phyloP scores from a whole-genome alignment of 2,888 invertebrate genomes.

The Myopa tessellatipennis region DNA sequence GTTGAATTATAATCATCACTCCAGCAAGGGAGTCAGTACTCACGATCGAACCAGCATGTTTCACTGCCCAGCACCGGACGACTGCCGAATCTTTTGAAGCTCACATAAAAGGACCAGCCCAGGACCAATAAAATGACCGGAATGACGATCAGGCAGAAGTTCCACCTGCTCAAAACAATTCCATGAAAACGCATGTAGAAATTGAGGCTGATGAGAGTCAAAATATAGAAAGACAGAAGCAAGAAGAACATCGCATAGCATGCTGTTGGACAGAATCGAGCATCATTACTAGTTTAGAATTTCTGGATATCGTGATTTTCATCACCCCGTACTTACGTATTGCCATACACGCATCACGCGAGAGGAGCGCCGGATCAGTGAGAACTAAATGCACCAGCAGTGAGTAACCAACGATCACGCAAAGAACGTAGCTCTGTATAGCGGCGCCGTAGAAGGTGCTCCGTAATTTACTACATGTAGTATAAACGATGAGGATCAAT shows the following conservation, averaged over 20 bases:
- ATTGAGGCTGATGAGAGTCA: conserved; percentile 60
- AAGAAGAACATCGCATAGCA: conserved; percentile 50
- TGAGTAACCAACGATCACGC: conserved; percentile 60
- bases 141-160: conserved; percentile 61
- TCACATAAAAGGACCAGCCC: conserved; percentile 58
- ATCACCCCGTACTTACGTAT: conserved; percentile 53
- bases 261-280: background rate
- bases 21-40: conserved; percentile 45
- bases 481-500: conserved; percentile 57
- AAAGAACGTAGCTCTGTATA: conserved; percentile 57
- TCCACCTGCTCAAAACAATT: conserved; percentile 57
- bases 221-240: conserved; percentile 59
- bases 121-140: conserved; percentile 51
- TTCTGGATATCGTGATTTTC: too few relatives aligned
- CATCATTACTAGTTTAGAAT: too few relatives aligned
- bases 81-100: conserved; percentile 52
- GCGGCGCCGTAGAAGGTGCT: conserved; percentile 63
- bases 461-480: conserved; percentile 59
- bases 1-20: background rate
- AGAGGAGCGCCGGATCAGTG: conserved; percentile 57
- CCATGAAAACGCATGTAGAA: conserved; percentile 60
- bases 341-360: conserved; percentile 53
- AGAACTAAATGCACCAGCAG: conserved; percentile 58
- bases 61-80: conserved; percentile 71
- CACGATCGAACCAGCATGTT: conserved; percentile 75